These are phyloP conservation scores for Peromyscus aztecus DNA, from an alignment of 2,797 vertebrate genomes.

Conservation along the genomic window DNA sequence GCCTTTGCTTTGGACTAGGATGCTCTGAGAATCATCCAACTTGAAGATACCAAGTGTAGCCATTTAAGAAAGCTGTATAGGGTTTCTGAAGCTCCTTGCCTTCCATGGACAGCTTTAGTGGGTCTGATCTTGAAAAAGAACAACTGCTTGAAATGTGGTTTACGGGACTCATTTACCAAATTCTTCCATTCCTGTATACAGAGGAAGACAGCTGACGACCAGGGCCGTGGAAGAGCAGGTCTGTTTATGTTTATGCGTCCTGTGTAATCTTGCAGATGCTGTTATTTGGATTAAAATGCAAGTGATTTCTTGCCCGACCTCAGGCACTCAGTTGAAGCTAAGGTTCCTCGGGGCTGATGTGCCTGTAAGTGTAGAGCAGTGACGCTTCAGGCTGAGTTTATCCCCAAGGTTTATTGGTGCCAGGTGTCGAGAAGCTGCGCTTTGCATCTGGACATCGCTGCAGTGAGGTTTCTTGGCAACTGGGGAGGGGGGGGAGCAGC, in stretches of 20 bases:
- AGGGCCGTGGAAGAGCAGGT: neutral
- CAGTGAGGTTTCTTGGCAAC: neutral
- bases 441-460: neutral
- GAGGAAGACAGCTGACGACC: neutral
- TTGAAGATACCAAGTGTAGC: neutral
- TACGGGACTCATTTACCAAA: neutral
- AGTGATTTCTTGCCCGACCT: conserved; percentile 8
- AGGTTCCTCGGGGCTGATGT: neutral
- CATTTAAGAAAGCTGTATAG: neutral
- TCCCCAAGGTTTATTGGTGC: neutral
- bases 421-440: neutral
- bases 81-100: neutral
- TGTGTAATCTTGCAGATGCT: conserved; percentile 14
- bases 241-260: conserved; percentile 21
- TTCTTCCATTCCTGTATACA: neutral
- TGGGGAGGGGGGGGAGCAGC: accelerated
- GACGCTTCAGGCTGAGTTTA: neutral
- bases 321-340: neutral
- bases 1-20: neutral
- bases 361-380: neutral
- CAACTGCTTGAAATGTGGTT: neutral
- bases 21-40: neutral
- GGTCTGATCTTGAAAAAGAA: neutral
- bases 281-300: conserved; percentile 51
- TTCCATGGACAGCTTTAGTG: neutral